Evolutionary conservation across 92 coral and sea anemone genomes (phyloP).

Genomic region (Actinostola sp.): DNA sequence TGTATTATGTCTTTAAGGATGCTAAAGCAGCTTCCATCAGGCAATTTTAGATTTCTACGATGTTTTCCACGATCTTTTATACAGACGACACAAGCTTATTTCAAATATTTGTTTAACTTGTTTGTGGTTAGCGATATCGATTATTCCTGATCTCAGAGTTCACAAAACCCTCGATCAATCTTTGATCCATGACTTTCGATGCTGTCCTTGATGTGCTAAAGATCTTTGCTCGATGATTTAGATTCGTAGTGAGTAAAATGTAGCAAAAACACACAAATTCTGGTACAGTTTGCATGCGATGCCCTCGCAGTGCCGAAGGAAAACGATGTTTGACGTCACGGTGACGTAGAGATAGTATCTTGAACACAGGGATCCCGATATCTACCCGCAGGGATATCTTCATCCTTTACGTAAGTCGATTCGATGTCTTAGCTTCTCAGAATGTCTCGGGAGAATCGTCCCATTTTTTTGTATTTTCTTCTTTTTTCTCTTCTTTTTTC

Average conservation of each 20-base stretch:
- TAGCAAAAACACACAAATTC: not conserved
- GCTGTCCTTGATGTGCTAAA: not conserved
- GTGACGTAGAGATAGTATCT: not conserved
- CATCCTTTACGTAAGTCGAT: too few species aligned
- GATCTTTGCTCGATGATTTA: not conserved
- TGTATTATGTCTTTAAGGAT: not conserved
- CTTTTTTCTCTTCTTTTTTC: too few species aligned
- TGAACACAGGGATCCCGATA: conserved; percentile 2
- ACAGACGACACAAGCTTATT: too few species aligned
- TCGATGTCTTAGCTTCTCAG: too few species aligned
- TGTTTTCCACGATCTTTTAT: too few species aligned
- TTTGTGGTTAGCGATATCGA: too few species aligned
- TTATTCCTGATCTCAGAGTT: not conserved
- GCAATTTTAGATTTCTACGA: not conserved
- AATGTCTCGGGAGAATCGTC: too few species aligned
- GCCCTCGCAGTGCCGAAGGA: not conserved
- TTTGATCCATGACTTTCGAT: not conserved
- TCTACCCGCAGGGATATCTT: too few species aligned
- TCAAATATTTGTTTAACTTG: not conserved
- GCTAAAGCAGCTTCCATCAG: not conserved
- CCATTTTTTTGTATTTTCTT: too few species aligned
- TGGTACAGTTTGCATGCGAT: not conserved
- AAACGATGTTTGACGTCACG: conserved; percentile 3
- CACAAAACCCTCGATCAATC: not conserved
- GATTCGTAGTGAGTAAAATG: not conserved